Evolutionary conservation across 2,797 vertebrate genomes (phyloP).

Genomic region (Buceros bicornis): DNA sequence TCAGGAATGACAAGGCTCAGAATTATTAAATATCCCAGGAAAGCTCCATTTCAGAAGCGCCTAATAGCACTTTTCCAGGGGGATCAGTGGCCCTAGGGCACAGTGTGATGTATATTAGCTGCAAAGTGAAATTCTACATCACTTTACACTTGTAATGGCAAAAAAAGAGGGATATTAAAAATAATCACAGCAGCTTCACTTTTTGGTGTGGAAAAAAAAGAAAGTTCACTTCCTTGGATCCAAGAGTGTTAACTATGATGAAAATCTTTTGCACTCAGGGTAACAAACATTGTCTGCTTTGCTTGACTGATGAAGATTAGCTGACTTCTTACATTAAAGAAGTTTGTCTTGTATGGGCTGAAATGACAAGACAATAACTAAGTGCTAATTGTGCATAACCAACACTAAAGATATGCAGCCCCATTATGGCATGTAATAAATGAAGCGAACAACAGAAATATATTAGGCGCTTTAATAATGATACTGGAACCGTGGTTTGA

Average conservation of each 20-base stretch:
- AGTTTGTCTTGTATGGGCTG: slow-evolving; percentile 86
- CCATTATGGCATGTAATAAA: slow-evolving; percentile 81
- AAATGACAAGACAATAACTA: slow-evolving; percentile 92
- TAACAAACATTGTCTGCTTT: slow-evolving; percentile 80
- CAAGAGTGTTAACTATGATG: slow-evolving; percentile 74
- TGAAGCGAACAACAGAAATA: slow-evolving; percentile 80
- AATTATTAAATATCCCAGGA: slow-evolving; percentile 18
- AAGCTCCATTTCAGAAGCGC: slow-evolving; percentile 16
- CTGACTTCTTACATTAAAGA: slow-evolving; percentile 89
- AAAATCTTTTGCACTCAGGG: slow-evolving; percentile 82
- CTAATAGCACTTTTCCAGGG: slow-evolving; percentile 1
- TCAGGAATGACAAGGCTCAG: background rate
- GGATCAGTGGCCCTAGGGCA: background rate
- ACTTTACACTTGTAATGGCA: background rate
- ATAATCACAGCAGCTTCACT: background rate
- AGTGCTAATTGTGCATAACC: slow-evolving; percentile 93
- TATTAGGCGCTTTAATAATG: slow-evolving; percentile 81
- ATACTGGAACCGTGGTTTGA: slow-evolving; percentile 68
- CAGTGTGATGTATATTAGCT: background rate
- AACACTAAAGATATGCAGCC: slow-evolving; percentile 80
- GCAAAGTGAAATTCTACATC: background rate
- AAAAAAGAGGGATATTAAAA: slow-evolving; percentile 13
- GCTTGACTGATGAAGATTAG: slow-evolving; percentile 89
- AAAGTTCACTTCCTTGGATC: background rate
- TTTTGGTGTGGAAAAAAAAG: background rate